Percentiles rank a stretch among this genome's conserved stretches.
phyloP scores from a whole-genome alignment of 2,888 invertebrate genomes.

The Lasioglossum oenotherae region DNA sequence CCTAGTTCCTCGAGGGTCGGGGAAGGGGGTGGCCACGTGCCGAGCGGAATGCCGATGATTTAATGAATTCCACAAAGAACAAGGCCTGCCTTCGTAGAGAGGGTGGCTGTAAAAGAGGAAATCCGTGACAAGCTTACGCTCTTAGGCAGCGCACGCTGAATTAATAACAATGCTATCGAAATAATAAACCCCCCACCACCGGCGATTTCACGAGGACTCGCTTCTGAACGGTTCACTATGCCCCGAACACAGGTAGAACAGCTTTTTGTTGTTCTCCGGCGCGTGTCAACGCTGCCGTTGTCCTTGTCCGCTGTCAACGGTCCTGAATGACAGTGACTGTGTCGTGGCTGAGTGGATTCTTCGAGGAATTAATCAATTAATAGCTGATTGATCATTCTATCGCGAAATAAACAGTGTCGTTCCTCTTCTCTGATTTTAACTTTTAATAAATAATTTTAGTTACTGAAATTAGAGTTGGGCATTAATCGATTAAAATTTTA shows the following conservation, averaged over 20 bases:
- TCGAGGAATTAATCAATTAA: not conserved
- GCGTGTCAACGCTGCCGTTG: conserved; percentile 1
- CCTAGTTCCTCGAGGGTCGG: conserved; percentile 31
- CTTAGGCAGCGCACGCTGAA: conserved; percentile 76
- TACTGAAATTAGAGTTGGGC: too few relatives aligned
- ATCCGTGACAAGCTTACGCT: conserved; percentile 78
- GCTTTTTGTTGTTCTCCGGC: not conserved
- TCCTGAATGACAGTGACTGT: not conserved
- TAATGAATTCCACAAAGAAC: conserved; percentile 79
- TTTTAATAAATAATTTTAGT: too few relatives aligned
- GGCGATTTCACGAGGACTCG: not conserved
- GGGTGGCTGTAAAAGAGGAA: conserved; percentile 42
- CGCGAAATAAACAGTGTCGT: not conserved
- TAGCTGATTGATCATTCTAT: not conserved
- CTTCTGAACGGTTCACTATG: not conserved
- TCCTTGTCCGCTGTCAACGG: not conserved
- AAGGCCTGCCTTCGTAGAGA: conserved; percentile 47
- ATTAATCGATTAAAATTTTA: too few relatives aligned
- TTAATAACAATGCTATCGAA: conserved; percentile 77
- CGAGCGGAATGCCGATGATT: conserved; percentile 79
- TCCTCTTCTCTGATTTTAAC: too few relatives aligned
- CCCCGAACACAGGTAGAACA: not conserved
- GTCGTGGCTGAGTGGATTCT: not conserved
- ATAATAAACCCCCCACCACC: conserved; percentile 62
- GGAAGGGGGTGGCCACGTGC: conserved; percentile 66